Evolutionary conservation across 2,113 vertebrate genomes (phyloP).

Genomic region (Hippocampus abdominalis): DNA sequence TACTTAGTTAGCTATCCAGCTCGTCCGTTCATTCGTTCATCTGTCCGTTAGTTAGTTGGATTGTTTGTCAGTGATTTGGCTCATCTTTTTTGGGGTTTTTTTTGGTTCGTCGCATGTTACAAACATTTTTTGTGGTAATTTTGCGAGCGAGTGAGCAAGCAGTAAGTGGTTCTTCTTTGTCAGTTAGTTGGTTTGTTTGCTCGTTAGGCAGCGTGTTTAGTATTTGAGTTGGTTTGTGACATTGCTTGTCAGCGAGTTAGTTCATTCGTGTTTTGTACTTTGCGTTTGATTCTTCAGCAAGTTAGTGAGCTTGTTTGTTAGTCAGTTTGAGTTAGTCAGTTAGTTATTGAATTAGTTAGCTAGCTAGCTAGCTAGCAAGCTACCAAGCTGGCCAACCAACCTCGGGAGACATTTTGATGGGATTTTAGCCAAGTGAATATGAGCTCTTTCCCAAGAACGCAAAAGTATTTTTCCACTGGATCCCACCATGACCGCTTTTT

Average conservation of each 20-base stretch:
- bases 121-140: no score
- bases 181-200: no score
- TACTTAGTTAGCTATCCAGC: not conserved
- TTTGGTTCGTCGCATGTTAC: no score
- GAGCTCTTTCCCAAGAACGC: not conserved
- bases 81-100: no score
- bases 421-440: not conserved
- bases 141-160: no score
- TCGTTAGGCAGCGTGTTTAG: no score
- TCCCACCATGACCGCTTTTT: not conserved
- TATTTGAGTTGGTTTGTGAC: no score
- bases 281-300: not conserved
- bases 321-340: not conserved
- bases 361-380: not conserved
- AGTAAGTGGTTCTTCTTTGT: no score
- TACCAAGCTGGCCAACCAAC: not conserved
- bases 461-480: not conserved
- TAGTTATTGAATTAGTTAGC: not conserved
- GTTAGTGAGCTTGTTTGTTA: not conserved
- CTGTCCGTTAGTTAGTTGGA: no score
- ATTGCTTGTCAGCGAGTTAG: not conserved
- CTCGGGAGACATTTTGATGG: not conserved
- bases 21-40: not conserved
- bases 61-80: no score
- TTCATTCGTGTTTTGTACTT: not conserved